phyloP scores from a whole-genome alignment of 1,140 invertebrate species.

The Drosophila kanapiae region DNA sequence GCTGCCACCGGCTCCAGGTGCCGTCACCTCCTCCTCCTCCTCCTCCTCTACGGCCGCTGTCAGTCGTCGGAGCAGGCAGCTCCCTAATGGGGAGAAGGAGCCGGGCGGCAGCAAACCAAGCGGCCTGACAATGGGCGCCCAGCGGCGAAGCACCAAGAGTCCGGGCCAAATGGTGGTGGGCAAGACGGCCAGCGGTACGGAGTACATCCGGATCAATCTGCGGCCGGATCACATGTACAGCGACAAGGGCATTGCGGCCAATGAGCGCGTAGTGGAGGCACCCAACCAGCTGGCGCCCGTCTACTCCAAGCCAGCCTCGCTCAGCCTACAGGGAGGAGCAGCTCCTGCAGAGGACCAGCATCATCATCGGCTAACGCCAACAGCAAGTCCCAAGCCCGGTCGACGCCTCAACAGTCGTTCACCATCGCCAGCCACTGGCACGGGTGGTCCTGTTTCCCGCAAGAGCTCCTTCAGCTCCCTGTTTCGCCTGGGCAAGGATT shows the following conservation, averaged over 20 bases:
- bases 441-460: conserved; percentile 87
- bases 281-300: conserved; percentile 73
- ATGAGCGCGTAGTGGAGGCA: conserved; percentile 82
- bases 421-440: conserved; percentile 78
- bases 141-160: conserved; percentile 74
- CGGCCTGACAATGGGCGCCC: conserved; percentile 45
- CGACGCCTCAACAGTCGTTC: conserved; percentile 85
- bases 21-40: background rate
- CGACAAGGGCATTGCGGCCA: conserved; percentile 85
- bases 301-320: conserved; percentile 85
- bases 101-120: background rate
- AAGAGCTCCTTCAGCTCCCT: conserved; percentile 93
- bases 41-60: conserved; percentile 38
- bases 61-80: conserved; percentile 43
- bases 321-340: conserved; percentile 82
- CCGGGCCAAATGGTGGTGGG: conserved; percentile 82
- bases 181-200: conserved; percentile 85
- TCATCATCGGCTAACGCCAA: conserved; percentile 82
- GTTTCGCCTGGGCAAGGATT: conserved; percentile 87
- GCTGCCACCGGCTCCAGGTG: conserved; percentile 38
- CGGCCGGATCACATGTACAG: conserved; percentile 89
- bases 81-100: conserved; percentile 51
- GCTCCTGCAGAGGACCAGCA: conserved; percentile 59
- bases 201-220: conserved; percentile 88
- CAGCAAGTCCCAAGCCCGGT: conserved; percentile 85